A percentile compares a stretch with the other conserved stretches of the same genome.
These are phyloP conservation scores for Nezara viridula DNA, from an alignment of 2,888 invertebrate species.

Conservation along the genomic window DNA sequence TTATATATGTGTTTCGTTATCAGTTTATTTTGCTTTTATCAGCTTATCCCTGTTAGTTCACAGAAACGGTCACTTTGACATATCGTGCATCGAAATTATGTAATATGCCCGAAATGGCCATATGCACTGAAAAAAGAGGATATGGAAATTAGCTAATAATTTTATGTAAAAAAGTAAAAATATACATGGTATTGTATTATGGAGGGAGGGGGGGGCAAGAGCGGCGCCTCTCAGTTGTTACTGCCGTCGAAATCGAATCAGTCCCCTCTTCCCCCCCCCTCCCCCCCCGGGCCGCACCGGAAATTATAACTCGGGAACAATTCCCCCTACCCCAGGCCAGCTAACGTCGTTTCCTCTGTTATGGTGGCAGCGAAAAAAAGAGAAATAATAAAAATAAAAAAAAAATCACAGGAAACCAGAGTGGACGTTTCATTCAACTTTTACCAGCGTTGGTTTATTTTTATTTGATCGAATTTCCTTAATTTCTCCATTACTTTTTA, in stretches of 20 bases:
- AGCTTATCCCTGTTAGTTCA: too few relatives aligned
- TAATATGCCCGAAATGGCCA: neutral
- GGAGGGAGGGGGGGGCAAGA: neutral
- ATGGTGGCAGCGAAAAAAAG: constrained; percentile 38
- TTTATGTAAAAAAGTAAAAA: neutral
- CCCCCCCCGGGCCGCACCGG: constrained; percentile 3
- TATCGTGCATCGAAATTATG: too few relatives aligned
- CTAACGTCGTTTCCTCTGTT: constrained; percentile 48
- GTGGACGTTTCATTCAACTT: constrained; percentile 47
- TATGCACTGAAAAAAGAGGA: neutral
- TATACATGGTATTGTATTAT: constrained; percentile 31
- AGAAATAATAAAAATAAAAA: constrained; percentile 33
- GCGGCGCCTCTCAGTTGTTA: constrained; percentile 23
- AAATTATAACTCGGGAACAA: constrained; percentile 49
- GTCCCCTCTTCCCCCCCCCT: neutral
- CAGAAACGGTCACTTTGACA: too few relatives aligned
- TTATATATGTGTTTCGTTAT: too few relatives aligned
- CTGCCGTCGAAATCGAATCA: constrained; percentile 44
- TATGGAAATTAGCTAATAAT: neutral
- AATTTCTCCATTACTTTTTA: neutral
- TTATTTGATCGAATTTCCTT: constrained; percentile 3
- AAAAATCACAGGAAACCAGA: constrained; percentile 37
- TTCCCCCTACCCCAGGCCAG: constrained; percentile 41
- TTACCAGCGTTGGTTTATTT: constrained; percentile 2
- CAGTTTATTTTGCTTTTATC: too few relatives aligned